Conservation (phyloP, 2,888 invertebrate species). For the Lottia gigantea region DNA sequence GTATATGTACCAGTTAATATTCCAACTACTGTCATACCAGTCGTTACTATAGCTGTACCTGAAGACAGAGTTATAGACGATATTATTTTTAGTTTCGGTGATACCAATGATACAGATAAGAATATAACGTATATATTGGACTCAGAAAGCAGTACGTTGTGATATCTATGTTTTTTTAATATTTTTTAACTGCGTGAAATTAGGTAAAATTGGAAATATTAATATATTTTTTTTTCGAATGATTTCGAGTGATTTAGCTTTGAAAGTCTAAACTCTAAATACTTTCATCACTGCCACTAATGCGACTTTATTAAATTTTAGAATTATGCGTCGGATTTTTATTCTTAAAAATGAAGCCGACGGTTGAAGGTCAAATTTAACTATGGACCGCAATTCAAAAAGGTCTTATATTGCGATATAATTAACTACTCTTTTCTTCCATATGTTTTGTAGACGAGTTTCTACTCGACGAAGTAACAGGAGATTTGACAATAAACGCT, state of each 20-base stretch:
- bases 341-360: no score
- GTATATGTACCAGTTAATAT: slow-evolving; percentile 28
- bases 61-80: background rate
- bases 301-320: no score
- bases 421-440: background rate
- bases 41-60: background rate
- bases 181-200: no score
- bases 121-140: background rate
- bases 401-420: background rate
- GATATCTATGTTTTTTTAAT: no score
- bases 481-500: background rate
- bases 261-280: no score
- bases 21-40: slow-evolving; percentile 4
- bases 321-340: no score
- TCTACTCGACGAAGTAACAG: background rate
- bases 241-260: no score
- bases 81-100: background rate
- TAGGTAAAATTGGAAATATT: no score
- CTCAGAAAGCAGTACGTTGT: background rate
- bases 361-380: no score
- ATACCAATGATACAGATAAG: background rate
- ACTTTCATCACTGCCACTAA: no score
- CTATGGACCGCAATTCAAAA: no score
- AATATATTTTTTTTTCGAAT: no score
- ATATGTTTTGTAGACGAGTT: background rate